Evolutionary conservation across 2,797 vertebrate species (phyloP).

Genomic region (Gorsachius magnificus): DNA sequence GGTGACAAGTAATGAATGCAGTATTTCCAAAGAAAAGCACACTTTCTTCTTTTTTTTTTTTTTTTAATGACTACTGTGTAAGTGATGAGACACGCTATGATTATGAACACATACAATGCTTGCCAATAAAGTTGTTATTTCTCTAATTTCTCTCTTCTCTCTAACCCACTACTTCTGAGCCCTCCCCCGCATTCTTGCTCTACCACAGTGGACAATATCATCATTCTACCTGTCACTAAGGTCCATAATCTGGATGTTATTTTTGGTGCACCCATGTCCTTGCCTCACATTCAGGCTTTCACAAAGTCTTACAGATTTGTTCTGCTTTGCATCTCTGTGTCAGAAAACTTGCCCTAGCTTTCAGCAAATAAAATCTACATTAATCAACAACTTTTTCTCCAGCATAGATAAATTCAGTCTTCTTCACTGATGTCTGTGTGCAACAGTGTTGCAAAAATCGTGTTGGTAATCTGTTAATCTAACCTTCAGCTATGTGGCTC

Average conservation of each 20-base stretch:
- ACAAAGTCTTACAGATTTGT: background rate
- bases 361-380: background rate
- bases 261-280: background rate
- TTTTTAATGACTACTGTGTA: background rate
- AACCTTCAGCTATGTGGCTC: background rate
- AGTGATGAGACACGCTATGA: background rate
- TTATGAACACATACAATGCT: background rate
- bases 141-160: background rate
- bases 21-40: constrained; percentile 12
- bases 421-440: background rate
- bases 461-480: background rate
- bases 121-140: background rate
- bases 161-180: background rate
- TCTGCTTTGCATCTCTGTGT: background rate
- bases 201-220: background rate
- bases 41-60: background rate
- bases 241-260: background rate
- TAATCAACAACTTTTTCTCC: background rate
- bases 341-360: background rate
- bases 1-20: constrained; percentile 7
- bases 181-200: background rate
- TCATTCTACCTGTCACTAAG: background rate
- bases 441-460: background rate
- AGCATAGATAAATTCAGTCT: background rate
- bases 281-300: background rate